Conservation (phyloP, 2,888 invertebrate genomes). For the Papilio demoleus region DNA sequence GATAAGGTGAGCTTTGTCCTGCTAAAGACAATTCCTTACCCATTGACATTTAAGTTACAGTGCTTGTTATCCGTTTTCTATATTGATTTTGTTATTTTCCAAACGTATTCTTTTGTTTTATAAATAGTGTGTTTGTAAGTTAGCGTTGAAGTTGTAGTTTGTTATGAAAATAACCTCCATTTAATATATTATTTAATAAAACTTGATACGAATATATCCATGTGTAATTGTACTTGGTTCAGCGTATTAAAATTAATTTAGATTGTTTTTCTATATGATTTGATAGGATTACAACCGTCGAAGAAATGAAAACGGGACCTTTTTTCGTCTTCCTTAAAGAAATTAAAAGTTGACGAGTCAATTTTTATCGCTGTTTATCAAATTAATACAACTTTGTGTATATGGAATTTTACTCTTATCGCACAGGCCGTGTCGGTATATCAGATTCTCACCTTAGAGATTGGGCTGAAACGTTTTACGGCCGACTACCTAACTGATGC, state of each 20-base stretch:
- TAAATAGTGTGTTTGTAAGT: background rate
- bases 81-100: slow-evolving; percentile 43
- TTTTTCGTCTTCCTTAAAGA: background rate
- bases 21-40: slow-evolving; percentile 36
- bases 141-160: background rate
- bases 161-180: background rate
- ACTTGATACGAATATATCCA: too few relatives aligned
- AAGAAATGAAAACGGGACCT: too few relatives aligned
- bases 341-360: background rate
- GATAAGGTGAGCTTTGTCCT: slow-evolving; percentile 38
- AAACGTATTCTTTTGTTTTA: background rate
- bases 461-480: too few relatives aligned
- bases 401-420: too few relatives aligned
- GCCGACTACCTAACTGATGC: too few relatives aligned
- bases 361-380: too few relatives aligned
- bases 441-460: too few relatives aligned
- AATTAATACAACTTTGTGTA: too few relatives aligned
- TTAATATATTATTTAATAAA: too few relatives aligned
- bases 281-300: background rate
- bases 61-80: slow-evolving; percentile 28
- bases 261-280: background rate
- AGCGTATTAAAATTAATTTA: too few relatives aligned
- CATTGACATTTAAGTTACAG: slow-evolving; percentile 39
- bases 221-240: too few relatives aligned
- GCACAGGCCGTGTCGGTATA: too few relatives aligned